phyloP scores from a whole-genome alignment of 2,797 vertebrate species.

The Apogon hyalosoma region DNA sequence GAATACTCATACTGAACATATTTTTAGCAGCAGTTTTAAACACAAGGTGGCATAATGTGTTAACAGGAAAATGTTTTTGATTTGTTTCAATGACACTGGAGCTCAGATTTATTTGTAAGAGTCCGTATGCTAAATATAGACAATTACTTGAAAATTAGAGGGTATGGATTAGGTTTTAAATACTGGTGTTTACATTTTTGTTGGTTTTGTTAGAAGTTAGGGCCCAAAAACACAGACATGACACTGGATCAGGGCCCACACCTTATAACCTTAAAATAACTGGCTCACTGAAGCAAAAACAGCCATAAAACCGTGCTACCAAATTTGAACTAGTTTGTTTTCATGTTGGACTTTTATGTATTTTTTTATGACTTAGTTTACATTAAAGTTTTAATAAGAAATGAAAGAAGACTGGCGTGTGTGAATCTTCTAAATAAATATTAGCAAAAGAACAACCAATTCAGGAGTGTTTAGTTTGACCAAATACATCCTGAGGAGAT shows the following conservation, averaged over 20 bases:
- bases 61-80: neutral
- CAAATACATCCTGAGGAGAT: too few species aligned
- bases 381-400: constrained; percentile 47
- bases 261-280: too few species aligned
- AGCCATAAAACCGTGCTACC: too few species aligned
- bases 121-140: neutral
- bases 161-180: neutral
- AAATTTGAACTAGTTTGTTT: too few species aligned
- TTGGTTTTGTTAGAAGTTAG: neutral
- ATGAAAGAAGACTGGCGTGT: neutral
- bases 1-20: neutral
- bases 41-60: neutral
- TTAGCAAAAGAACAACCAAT: neutral
- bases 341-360: constrained; percentile 16
- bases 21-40: neutral
- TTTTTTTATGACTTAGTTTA: constrained; percentile 5
- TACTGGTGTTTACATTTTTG: neutral
- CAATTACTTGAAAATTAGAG: constrained; percentile 7
- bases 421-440: neutral
- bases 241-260: neutral
- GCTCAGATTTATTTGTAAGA: constrained; percentile 1
- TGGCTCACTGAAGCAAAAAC: neutral
- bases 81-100: neutral
- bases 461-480: neutral
- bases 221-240: neutral